Percentiles rank a stretch among this genome's conserved stretches.
phyloP scores from a whole-genome alignment of 2,888 invertebrate genomes.

The Tetragonula carbonaria region DNA sequence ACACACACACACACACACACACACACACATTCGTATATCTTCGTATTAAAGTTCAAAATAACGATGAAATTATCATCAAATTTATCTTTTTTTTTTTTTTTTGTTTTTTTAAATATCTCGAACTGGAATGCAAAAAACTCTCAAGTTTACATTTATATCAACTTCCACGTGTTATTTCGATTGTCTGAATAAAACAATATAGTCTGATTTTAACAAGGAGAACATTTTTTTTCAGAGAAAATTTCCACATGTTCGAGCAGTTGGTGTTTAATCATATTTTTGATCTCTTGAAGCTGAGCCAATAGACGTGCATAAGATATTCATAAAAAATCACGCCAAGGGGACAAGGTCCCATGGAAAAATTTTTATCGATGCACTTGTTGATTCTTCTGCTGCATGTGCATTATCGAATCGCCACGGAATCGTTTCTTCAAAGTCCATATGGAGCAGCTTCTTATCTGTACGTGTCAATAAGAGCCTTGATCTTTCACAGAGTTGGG shows the following conservation, averaged over 20 bases:
- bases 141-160: not conserved
- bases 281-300: not conserved
- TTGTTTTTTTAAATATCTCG: no score
- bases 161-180: not conserved
- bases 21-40: not conserved
- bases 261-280: not conserved
- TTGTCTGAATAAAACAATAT: no score
- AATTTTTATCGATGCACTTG: slow-evolving; percentile 28
- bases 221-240: no score
- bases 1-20: no score
- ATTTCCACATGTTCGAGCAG: no score
- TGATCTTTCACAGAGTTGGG: slow-evolving; percentile 27
- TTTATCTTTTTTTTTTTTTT: slow-evolving; percentile 9
- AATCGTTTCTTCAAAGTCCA: slow-evolving; percentile 24
- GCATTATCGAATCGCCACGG: slow-evolving; percentile 6
- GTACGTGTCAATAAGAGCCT: slow-evolving; percentile 42
- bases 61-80: slow-evolving; percentile 51
- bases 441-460: slow-evolving; percentile 39
- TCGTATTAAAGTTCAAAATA: slow-evolving; percentile 57
- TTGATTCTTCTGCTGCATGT: slow-evolving; percentile 1
- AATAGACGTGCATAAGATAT: slow-evolving; percentile 7
- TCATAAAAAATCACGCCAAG: slow-evolving; percentile 7
- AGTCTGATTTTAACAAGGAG: no score
- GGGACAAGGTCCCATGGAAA: slow-evolving; percentile 56
- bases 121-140: not conserved